A percentile compares a stretch with the other conserved stretches of the same genome.
Evolutionary conservation across 2,888 invertebrate species (phyloP).

Genomic region (Synergus umbraculus): DNA sequence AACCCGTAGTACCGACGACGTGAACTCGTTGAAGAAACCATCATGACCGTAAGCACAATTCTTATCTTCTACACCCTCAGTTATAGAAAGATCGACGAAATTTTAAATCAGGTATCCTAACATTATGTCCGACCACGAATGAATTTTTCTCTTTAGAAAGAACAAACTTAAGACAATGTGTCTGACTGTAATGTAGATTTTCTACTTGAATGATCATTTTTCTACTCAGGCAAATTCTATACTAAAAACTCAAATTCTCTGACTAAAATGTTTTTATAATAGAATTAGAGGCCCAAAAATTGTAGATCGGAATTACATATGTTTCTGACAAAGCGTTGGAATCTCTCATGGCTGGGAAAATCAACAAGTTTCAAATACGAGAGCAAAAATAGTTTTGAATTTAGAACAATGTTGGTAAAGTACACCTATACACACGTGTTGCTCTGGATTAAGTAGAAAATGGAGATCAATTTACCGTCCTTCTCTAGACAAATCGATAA

Average conservation of each 20-base stretch:
- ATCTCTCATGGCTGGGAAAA: background rate
- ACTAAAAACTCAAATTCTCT: no score
- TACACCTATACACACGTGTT: slow-evolving; percentile 1
- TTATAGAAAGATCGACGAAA: no score
- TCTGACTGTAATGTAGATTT: no score
- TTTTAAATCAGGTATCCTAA: no score
- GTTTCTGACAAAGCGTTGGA: background rate
- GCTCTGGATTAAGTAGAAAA: slow-evolving; percentile 27
- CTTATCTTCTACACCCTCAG: background rate
- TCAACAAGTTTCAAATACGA: background rate
- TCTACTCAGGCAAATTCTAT: background rate
- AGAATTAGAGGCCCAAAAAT: no score
- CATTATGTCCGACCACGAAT: no score
- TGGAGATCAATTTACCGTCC: slow-evolving; percentile 20
- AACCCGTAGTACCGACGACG: slow-evolving; percentile 37
- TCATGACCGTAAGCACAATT: no score
- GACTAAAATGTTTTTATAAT: background rate
- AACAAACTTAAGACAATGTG: no score
- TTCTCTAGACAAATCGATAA: slow-evolving; percentile 10
- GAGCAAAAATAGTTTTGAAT: background rate
- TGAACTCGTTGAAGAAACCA: background rate
- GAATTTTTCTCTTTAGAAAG: no score
- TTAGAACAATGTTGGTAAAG: slow-evolving; percentile 1
- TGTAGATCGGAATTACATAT: no score
- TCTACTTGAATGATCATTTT: no score